phyloP scores from a whole-genome alignment of 2,888 invertebrate genomes.

The Eilema sororculum region DNA sequence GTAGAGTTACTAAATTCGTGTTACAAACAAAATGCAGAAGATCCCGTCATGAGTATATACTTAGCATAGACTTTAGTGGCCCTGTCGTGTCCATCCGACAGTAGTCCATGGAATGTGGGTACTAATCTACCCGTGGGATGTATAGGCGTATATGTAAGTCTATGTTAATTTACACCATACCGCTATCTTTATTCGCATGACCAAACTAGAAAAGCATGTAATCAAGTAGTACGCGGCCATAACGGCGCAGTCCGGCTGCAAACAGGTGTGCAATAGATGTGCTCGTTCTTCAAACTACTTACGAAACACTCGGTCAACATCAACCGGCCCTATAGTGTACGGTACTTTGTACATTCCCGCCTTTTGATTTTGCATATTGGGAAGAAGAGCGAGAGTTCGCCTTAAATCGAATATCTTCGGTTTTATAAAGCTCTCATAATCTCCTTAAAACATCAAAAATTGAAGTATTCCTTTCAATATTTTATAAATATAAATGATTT shows the following conservation, averaged over 20 bases:
- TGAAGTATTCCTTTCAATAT: no score
- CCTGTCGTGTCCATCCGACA: no score
- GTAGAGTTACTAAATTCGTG: no score
- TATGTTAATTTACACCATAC: constrained; percentile 31
- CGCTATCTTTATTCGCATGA: constrained; percentile 44
- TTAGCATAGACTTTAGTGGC: no score
- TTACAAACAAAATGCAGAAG: no score
- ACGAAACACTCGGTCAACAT: constrained; percentile 22
- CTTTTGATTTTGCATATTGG: not conserved
- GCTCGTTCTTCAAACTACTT: constrained; percentile 20
- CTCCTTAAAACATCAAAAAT: no score
- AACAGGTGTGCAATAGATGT: constrained; percentile 41
- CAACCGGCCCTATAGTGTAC: constrained; percentile 21
- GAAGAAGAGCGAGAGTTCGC: no score
- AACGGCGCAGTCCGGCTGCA: constrained; percentile 39
- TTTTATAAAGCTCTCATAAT: no score
- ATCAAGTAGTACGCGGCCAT: constrained; percentile 36
- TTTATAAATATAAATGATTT: not conserved
- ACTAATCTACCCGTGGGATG: not conserved
- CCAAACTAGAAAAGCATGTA: constrained; percentile 36
- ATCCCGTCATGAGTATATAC: no score
- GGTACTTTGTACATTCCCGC: not conserved
- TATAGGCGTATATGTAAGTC: constrained; percentile 1
- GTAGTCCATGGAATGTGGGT: not conserved
- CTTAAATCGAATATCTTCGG: not conserved